A percentile compares a stretch with the other conserved stretches of the same genome.
These are phyloP conservation scores for Nomada goodeniana DNA, from an alignment of 2,888 invertebrate genomes.

Conservation along the genomic window DNA sequence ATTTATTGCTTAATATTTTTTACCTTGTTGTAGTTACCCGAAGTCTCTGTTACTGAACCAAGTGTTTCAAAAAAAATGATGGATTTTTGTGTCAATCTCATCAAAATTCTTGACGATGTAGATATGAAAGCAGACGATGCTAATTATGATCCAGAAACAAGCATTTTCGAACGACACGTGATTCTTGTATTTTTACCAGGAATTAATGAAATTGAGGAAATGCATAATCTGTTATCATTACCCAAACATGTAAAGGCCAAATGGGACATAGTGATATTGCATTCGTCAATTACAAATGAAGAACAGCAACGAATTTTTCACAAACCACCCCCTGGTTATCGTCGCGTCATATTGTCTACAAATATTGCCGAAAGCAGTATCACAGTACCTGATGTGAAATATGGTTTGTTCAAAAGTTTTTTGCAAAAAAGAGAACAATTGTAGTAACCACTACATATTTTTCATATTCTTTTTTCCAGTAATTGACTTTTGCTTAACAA, in stretches of 20 bases:
- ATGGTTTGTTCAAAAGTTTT: slow-evolving; percentile 85
- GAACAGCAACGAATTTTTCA: slow-evolving; percentile 90
- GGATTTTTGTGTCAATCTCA: slow-evolving; percentile 85
- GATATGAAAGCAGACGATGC: slow-evolving; percentile 79
- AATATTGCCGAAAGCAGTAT: slow-evolving; percentile 97
- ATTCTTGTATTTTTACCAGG: slow-evolving; percentile 96
- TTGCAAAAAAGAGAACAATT: background rate
- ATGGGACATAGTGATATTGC: slow-evolving; percentile 88
- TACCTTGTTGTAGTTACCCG: slow-evolving; percentile 50
- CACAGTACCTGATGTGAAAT: slow-evolving; percentile 94
- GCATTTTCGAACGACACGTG: slow-evolving; percentile 86
- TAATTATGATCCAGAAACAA: slow-evolving; percentile 79
- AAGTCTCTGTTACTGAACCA: slow-evolving; percentile 87
- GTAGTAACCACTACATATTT: background rate
- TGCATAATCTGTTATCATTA: slow-evolving; percentile 84
- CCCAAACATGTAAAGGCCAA: slow-evolving; percentile 74
- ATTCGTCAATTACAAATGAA: slow-evolving; percentile 92
- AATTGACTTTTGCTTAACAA: slow-evolving; percentile 97
- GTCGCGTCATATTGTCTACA: slow-evolving; percentile 95
- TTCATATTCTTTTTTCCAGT: slow-evolving; percentile 86
- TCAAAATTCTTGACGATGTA: slow-evolving; percentile 88
- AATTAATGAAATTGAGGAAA: slow-evolving; percentile 92
- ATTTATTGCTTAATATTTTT: slow-evolving; percentile 5
- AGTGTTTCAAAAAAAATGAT: slow-evolving; percentile 87
- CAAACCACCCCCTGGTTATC: slow-evolving; percentile 86